Base-by-base conservation (phyloP, 2,888 invertebrate species). In the Melinaea menophilus region DNA sequence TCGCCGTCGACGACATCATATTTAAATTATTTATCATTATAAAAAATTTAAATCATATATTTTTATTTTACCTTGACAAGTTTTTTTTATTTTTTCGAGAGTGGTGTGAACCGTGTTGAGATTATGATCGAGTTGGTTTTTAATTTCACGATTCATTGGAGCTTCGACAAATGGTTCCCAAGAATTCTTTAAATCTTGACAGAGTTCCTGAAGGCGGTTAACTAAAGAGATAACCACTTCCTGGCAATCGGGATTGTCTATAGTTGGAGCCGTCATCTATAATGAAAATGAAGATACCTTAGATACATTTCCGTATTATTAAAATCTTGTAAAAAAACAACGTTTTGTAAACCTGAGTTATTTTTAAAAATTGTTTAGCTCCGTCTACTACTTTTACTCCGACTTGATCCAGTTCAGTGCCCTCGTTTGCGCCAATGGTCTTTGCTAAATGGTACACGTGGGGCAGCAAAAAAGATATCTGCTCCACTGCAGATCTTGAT, bases 301-400 rank as follows among this genome's bases (percentile, higher is more conserved):
- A 41, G 3, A 9, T 41, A 5, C 9, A 41, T 41, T 9, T 41
- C 3, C 3, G 9, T 41, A 37, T 37, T 7, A 5, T 4, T 41
- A 11, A 41, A 41, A 41, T 41, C 7, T 37, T 7, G 37, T 37
- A 5, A 2, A 41, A 41, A 9, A 41, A 41, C 11, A 41, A 41
- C 9, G 9, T 41, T 9, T 41, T 41, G 7, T 9, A 41, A 66
- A 82, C 84, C 79, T 81, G 79, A 3, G 79, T 78, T 11, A 77
- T 68, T 48, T 75, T 74, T 2, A 79, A 69, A 35, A 85, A 67
- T 0, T 72, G 72, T 56, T 81, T 73, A 0, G 81, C 80, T 0
- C 74, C 73, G n/a, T 77, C 77, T 3, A 79, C 79, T 0, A 79
- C 69, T 51, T 61, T 64, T 0, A 74, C 70, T 0, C 79, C 79